phyloP scores from a whole-genome alignment of 2,113 vertebrate genomes.

The Actenoides hombroni region DNA sequence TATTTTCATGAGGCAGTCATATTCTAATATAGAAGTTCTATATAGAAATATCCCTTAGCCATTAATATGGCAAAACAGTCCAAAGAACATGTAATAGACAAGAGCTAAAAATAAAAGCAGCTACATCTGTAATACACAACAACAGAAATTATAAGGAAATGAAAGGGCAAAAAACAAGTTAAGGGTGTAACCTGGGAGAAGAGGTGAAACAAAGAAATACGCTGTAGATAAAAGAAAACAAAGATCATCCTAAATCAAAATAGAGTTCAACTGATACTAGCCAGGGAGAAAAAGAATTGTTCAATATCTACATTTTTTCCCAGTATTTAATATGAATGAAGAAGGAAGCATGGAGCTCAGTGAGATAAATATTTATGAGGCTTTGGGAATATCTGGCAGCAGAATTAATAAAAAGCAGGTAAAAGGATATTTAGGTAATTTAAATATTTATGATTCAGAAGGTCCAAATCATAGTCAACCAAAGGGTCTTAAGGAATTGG shows the following conservation, averaged over 20 bases:
- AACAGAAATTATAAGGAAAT: constrained; percentile 7
- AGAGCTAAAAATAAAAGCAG: constrained; percentile 34
- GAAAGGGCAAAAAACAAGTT: not conserved
- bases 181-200: constrained; percentile 13
- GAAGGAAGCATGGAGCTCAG: constrained; percentile 30
- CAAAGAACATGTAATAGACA: not conserved
- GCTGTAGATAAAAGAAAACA: constrained; percentile 21
- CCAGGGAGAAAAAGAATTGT: not conserved
- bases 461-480: constrained; percentile 49
- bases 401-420: constrained; percentile 76
- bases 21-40: constrained; percentile 7
- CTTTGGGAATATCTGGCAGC: constrained; percentile 71
- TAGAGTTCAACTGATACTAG: constrained; percentile 14
- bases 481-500: constrained; percentile 46
- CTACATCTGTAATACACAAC: constrained; percentile 11
- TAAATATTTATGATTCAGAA: constrained; percentile 78
- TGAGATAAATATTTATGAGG: constrained; percentile 77
- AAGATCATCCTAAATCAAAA: constrained; percentile 35
- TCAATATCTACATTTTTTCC: constrained; percentile 14
- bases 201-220: constrained; percentile 35
- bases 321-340: constrained; percentile 47
- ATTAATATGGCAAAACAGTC: not conserved
- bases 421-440: constrained; percentile 74
- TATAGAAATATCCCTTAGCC: constrained; percentile 12
- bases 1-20: not conserved